Conservation (phyloP, 2,113 vertebrate species). For the Protobothrops mucrosquamatus region DNA sequence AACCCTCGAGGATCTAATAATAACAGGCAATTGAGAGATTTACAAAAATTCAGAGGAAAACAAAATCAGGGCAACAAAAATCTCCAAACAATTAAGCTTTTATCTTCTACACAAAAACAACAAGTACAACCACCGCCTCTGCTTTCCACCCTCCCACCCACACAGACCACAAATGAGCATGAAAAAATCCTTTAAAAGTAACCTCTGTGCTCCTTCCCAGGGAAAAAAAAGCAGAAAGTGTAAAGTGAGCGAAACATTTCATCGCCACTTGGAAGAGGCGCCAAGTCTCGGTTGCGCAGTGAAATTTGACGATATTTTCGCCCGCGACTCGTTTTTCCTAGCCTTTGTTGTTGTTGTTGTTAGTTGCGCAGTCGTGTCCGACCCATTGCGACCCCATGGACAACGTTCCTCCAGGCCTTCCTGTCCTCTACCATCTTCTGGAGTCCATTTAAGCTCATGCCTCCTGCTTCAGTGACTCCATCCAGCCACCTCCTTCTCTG, state of each 20-base stretch:
- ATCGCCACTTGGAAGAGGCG: background rate
- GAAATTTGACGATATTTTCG: rapidly evolving
- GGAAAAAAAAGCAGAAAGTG: rapidly evolving
- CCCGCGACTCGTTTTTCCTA: background rate
- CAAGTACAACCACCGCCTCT: background rate
- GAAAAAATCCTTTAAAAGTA: background rate
- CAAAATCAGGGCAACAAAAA: background rate
- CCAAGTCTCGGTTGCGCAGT: rapidly evolving
- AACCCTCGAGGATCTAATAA: background rate
- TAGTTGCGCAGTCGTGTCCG: no score
- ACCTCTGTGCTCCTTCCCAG: background rate
- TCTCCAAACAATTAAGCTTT: background rate
- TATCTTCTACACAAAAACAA: background rate
- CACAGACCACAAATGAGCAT: background rate
- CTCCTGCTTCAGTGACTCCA: no score
- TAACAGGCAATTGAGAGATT: background rate
- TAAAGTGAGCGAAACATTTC: background rate
- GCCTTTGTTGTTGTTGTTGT: background rate
- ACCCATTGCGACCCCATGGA: no score
- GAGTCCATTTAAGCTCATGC: no score
- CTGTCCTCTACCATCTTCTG: no score
- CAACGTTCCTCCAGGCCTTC: no score
- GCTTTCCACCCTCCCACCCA: background rate
- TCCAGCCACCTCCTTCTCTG: no score
- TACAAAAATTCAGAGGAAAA: background rate